phyloP scores from a whole-genome alignment of 2,888 invertebrate species.

The Hemithea aestivaria region DNA sequence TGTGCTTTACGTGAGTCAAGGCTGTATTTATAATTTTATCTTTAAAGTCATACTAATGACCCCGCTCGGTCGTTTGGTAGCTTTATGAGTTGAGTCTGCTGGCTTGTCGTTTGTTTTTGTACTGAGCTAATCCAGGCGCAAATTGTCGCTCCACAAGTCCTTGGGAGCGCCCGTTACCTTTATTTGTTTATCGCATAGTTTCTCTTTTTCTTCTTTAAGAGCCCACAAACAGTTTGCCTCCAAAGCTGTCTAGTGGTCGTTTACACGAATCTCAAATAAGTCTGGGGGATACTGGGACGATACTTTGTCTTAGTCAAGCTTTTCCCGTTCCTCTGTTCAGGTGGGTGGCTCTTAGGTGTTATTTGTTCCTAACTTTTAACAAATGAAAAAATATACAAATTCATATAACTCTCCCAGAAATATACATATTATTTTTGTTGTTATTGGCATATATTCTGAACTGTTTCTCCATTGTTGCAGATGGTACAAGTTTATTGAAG shows the following conservation, averaged over 20 bases:
- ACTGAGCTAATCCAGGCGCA: conserved; percentile 25
- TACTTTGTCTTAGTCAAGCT: conserved; percentile 86
- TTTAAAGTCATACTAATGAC: conserved; percentile 25
- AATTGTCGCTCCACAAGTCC: conserved; percentile 20
- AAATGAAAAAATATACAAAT: no score
- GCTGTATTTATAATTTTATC: conserved; percentile 40
- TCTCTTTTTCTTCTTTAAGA: conserved; percentile 70
- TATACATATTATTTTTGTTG: background rate
- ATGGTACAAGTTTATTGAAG: conserved; percentile 96
- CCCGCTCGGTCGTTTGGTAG: conserved; percentile 38
- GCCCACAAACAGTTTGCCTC: conserved; percentile 83
- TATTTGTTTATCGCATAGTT: conserved; percentile 31
- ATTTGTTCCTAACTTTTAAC: no score
- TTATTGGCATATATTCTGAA: conserved; percentile 36
- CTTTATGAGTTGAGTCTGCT: conserved; percentile 34
- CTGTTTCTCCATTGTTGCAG: conserved; percentile 82
- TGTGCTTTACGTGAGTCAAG: conserved; percentile 69
- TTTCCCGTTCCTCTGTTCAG: conserved; percentile 87
- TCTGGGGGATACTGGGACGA: conserved; percentile 55
- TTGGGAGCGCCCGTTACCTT: conserved; percentile 22
- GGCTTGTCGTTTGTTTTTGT: conserved; percentile 32
- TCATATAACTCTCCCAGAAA: no score
- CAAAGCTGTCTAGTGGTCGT: conserved; percentile 80
- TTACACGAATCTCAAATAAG: conserved; percentile 70
- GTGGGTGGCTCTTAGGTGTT: conserved; percentile 66